These are phyloP conservation scores for Orthosia gracilis DNA, from an alignment of 2,888 invertebrate species.

Conservation along the genomic window DNA sequence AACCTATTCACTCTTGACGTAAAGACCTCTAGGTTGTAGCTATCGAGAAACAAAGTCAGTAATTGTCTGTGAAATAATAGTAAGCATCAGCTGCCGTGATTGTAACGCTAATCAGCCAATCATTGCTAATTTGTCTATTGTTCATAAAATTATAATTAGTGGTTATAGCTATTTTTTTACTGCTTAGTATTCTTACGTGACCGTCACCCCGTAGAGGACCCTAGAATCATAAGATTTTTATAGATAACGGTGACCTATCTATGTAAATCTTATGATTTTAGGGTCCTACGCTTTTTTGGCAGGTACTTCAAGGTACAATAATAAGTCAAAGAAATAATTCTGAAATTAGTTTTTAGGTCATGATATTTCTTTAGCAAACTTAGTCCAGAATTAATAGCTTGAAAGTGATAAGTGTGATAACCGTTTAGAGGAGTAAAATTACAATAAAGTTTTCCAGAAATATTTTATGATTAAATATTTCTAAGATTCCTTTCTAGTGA, in stretches of 20 bases:
- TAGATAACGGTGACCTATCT: too few species aligned
- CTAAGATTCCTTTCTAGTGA: too few species aligned
- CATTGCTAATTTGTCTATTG: conserved; percentile 37
- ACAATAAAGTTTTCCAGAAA: background rate
- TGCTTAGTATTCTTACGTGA: background rate
- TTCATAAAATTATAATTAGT: conserved; percentile 3
- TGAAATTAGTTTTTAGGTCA: background rate
- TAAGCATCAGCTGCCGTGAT: background rate
- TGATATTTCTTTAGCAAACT: background rate
- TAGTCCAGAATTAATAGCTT: background rate
- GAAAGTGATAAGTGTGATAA: conserved; percentile 15
- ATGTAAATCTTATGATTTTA: too few species aligned
- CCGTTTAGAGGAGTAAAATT: background rate
- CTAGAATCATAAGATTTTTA: too few species aligned
- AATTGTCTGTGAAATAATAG: background rate
- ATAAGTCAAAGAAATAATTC: background rate
- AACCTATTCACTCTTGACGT: too few species aligned
- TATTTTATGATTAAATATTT: background rate
- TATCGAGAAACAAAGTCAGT: too few species aligned
- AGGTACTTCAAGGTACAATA: background rate
- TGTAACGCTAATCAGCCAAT: conserved; percentile 8
- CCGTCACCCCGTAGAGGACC: too few species aligned
- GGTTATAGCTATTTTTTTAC: background rate
- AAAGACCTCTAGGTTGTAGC: too few species aligned
- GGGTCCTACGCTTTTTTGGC: background rate